Percentiles rank a stretch among this genome's conserved stretches.
Evolutionary conservation across 2,113 vertebrate species (phyloP).

Genomic region (Siniperca chuatsi): DNA sequence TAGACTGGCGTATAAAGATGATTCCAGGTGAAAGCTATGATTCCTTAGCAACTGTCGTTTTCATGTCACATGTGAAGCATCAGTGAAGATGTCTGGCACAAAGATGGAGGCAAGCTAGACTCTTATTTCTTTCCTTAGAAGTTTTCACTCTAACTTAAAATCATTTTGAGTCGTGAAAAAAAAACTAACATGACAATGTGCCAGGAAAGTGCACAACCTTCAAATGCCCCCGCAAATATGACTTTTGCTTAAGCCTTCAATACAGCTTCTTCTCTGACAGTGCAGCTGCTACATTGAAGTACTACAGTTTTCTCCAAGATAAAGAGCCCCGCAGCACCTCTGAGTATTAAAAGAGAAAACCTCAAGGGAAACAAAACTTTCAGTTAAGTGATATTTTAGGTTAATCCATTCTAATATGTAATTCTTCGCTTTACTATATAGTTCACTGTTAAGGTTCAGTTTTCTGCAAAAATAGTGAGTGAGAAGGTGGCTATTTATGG

Average conservation of each 20-base stretch:
- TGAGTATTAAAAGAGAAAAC: conserved; percentile 21
- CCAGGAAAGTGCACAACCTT: conserved; percentile 29
- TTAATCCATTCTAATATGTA: conserved; percentile 49
- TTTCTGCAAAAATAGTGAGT: conserved; percentile 3
- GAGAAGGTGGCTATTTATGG: conserved; percentile 31
- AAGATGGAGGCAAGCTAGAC: background rate
- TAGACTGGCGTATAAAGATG: background rate
- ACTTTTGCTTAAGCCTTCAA: conserved; percentile 27
- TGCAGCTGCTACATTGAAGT: conserved; percentile 41
- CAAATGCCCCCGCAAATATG: conserved; percentile 39
- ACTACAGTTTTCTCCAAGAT: conserved; percentile 30
- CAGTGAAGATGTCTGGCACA: background rate
- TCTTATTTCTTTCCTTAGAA: background rate
- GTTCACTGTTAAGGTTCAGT: conserved; percentile 9
- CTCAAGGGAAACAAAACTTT: conserved; percentile 60
- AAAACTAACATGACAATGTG: background rate
- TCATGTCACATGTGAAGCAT: background rate
- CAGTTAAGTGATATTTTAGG: conserved; percentile 46
- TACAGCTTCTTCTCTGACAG: conserved; percentile 13
- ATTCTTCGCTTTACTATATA: background rate
- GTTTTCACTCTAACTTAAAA: background rate
- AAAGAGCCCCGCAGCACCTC: conserved; percentile 48
- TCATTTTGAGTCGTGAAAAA: background rate
- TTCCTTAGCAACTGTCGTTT: background rate
- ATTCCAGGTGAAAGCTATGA: conserved; percentile 4